Base-by-base conservation (phyloP, 2,888 invertebrate species). In the Rhimphoctona megacephalus region DNA sequence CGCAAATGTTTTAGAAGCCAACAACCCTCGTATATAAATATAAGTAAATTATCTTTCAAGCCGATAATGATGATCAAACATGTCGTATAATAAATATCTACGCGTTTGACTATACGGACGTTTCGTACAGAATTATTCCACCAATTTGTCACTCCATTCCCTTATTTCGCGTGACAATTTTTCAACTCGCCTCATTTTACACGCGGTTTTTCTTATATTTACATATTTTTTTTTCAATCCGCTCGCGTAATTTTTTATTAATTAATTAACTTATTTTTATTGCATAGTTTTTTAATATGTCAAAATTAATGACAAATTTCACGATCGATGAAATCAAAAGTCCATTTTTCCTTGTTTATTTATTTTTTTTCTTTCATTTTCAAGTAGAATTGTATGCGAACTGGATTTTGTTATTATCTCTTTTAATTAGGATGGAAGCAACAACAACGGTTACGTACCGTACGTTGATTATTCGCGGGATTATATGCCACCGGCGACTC, bases 391-490 rank as follows among this genome's bases (percentile, higher is more conserved):
- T 49, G 6, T 7, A 36, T 33, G 2, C 7, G 43, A 74, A 43
- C 9, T 61, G 7, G 9, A n/a, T 36, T 19, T n/a, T 57, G 33
- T 25, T 69, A 64, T 61, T 52, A 5, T 67, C 25, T 90, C 82
- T 89, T 87, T 90, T 89, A 92, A 54, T 30, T 94, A 97, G 97
- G 97, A 97, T 86, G 97, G 97, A 81, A 97, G 97, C 91, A 97
- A 97, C 94, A 97, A 97, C 94, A 97, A 97, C 92, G 97, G 97
- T 39, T 98, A 98, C 94, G 97, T 97, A 87, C 98, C 98, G 0
- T 98, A 98, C 94, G 97, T 97, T 70, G 98, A 98, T 94, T 98
- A 98, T 93, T 96, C 97, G 9, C 96, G 98, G 49, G 98, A 98
- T 94, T 98, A 98, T 94, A 98, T 97, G 91, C 98, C 98, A 3